Percentiles rank a stretch among this genome's conserved stretches.
Conservation (phyloP, 2,888 invertebrate species). For the Xanthorhoe designata region DNA sequence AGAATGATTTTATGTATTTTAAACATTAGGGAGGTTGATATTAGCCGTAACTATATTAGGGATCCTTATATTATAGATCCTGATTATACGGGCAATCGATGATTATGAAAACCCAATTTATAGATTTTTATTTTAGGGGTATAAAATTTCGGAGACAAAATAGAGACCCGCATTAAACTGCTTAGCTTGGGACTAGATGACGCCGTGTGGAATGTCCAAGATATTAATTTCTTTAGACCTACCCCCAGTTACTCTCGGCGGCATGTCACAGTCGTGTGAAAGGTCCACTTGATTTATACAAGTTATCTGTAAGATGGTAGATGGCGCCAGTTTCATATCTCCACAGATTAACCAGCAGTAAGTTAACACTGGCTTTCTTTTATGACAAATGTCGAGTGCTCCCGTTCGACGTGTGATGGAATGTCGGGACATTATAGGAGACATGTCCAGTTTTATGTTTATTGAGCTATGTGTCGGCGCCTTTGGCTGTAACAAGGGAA, state of each 20-base stretch:
- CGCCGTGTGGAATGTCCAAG: no score
- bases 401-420: conserved; percentile 47
- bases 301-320: conserved; percentile 45
- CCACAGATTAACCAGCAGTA: conserved; percentile 25
- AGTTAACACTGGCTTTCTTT: conserved; percentile 53
- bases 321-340: conserved; percentile 54
- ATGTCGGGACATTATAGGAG: conserved; percentile 31
- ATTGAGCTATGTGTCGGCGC: conserved; percentile 1
- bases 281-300: conserved; percentile 39
- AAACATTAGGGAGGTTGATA: no score
- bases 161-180: no score
- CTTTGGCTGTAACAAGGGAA: not conserved
- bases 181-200: no score
- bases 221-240: no score
- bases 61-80: no score
- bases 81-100: no score
- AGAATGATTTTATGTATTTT: no score
- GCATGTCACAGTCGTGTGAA: conserved; percentile 22
- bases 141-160: no score
- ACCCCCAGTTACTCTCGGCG: not conserved
- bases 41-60: no score
- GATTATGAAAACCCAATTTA: no score
- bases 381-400: conserved; percentile 59
- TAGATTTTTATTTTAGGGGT: no score
- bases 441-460: not conserved